Evolutionary conservation across 2,888 invertebrate species (phyloP), one percentile per base, ranked within the genome.

Genomic region (Trisateles emortualis): DNA sequence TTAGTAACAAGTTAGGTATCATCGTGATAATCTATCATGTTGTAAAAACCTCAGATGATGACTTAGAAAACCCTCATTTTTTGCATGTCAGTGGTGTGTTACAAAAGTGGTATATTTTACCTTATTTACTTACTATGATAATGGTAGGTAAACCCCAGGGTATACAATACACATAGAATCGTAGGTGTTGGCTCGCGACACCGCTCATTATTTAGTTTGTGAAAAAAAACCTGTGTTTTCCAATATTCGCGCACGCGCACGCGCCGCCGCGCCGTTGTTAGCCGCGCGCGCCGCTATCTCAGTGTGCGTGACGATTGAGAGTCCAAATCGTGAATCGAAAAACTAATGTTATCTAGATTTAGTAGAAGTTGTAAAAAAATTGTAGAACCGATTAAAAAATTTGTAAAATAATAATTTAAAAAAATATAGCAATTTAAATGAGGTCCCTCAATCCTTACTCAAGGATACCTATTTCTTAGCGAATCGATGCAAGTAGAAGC

Each of bases 131-230:
- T 29, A 3, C 10, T 14, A 13, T 24, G 8, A 36, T 57, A 51
- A 58, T 22, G 33, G 33, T 29, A 14, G 43, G 54, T 54, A 38
- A 60, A 33, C 29, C 43, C 46, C 40, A 30, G 35, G 41, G 26
- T 52, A 46, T 26, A 19, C 38, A 38, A 30, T 4, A 29, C 5
- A 39, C 26, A 13, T 14, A 6, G 36, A 26, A 3, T 10, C 36
- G 6, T 30, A 30, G 30, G 2, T 14, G 39, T 3, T 29, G 8
- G 41, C 24, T 30, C 10, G 17, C 13, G 11, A 42, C 16, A 29
- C 16, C 11, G 14, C 13, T 30, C 17, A 50, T 50, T 42, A 40
- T 16, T 33, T 17, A 35, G 36, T 42, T 43, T 17, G 10, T 5
- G 11, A 30, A 30, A 30, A 50, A 50, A 50, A 49, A 22, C 29